These are phyloP conservation scores for Fistularia commersonii DNA, from an alignment of 2,797 vertebrate species.

Conservation along the genomic window DNA sequence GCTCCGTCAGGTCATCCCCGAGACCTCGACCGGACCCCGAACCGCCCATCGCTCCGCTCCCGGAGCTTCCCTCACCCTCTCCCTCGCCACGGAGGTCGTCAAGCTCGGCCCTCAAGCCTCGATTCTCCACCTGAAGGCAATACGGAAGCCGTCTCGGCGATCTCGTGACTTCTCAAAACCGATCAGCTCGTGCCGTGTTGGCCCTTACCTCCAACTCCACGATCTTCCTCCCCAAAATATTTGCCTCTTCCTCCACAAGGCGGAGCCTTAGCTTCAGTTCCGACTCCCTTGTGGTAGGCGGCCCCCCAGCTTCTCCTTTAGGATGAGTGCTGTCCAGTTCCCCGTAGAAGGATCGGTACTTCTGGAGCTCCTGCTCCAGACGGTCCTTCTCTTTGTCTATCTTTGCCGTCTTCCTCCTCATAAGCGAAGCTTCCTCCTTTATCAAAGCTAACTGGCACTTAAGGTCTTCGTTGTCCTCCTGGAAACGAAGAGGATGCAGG, in stretches of 20 bases:
- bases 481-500: neutral
- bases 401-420: slow-evolving; percentile 97
- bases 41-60: slow-evolving; percentile 35
- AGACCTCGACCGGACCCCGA: slow-evolving; percentile 74
- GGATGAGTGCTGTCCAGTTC: slow-evolving; percentile 93
- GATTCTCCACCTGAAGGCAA: slow-evolving; percentile 83
- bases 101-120: slow-evolving; percentile 91
- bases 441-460: slow-evolving; percentile 95
- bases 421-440: slow-evolving; percentile 91
- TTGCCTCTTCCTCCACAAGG: slow-evolving; percentile 95
- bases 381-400: slow-evolving; percentile 96
- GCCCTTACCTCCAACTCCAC: slow-evolving; percentile 86
- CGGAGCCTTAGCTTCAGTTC: slow-evolving; percentile 93
- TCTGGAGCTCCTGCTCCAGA: slow-evolving; percentile 91
- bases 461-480: slow-evolving; percentile 94
- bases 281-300: slow-evolving; percentile 91
- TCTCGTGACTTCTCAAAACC: neutral
- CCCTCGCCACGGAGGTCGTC: slow-evolving; percentile 89
- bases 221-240: slow-evolving; percentile 94
- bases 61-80: slow-evolving; percentile 77
- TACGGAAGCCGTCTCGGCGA: neutral
- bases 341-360: slow-evolving; percentile 93
- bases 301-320: slow-evolving; percentile 93
- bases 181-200: neutral
- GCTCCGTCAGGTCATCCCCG: slow-evolving; percentile 87